Evolutionary conservation across 2,888 invertebrate species (phyloP).

Genomic region (Synanthedon andrenaeformis): DNA sequence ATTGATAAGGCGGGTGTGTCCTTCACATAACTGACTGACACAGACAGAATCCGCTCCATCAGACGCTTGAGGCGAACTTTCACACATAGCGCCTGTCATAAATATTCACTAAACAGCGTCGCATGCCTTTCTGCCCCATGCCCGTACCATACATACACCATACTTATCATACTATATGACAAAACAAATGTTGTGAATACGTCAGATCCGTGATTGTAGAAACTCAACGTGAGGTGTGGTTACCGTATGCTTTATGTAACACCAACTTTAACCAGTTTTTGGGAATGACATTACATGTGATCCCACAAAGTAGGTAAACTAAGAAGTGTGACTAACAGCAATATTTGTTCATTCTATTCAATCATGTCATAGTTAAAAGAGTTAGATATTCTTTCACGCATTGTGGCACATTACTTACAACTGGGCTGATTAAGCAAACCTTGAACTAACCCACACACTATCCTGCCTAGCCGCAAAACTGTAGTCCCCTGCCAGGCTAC

Average conservation of each 20-base stretch:
- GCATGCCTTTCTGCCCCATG: constrained; percentile 12
- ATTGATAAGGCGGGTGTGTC: background rate
- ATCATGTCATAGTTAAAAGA: too few relatives aligned
- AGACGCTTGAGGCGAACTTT: constrained; percentile 32
- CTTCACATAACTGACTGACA: background rate
- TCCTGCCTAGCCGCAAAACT: too few relatives aligned
- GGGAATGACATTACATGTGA: too few relatives aligned
- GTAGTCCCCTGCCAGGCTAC: too few relatives aligned
- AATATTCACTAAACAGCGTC: constrained; percentile 31
- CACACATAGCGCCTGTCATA: constrained; percentile 31
- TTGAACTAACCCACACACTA: too few relatives aligned
- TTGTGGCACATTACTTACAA: too few relatives aligned
- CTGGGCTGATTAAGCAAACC: background rate
- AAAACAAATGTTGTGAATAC: constrained; percentile 23
- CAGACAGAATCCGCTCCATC: background rate
- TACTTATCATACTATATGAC: constrained; percentile 7
- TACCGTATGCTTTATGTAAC: constrained; percentile 10
- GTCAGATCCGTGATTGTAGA: constrained; percentile 20
- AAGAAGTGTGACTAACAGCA: too few relatives aligned
- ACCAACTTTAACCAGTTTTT: background rate
- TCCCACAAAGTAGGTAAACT: too few relatives aligned
- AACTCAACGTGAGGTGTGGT: constrained; percentile 15
- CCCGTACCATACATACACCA: background rate
- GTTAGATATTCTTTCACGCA: too few relatives aligned
- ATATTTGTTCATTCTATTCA: too few relatives aligned